Base-by-base conservation (phyloP, 1,140 invertebrate species). In the Nasonia giraulti region DNA sequence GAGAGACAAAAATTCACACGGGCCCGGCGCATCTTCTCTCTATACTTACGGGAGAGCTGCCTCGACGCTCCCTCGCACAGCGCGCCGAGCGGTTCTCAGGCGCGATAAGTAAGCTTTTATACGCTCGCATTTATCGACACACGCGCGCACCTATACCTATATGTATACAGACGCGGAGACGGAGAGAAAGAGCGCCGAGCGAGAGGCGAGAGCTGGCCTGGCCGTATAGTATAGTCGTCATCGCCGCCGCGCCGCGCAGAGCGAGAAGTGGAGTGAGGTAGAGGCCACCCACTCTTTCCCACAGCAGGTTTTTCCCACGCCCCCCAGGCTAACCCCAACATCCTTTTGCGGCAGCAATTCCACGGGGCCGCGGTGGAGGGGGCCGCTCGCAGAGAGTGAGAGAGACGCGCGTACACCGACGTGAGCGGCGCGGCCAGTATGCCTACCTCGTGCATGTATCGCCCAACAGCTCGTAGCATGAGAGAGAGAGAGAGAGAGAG, bases 301-400 rank as follows among this genome's bases (percentile, higher is more conserved):
- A 95, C 95, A 95, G 94, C 94, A 94, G 94, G 94, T 95, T 95
- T 94, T 96, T 95, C 95, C 95, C 95, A 95, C 95, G 95, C 95
- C 95, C 95, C 90, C 94, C 94, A 94, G 93, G 93, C 93, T 95
- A 96, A 95, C 95, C 95, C 95, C 94, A 94, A 95, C 95, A 95
- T 95, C 95, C 95, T 94, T 92, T 93, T 93, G 91, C 91, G 91
- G 92, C 91, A 91, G 91, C 91, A 92, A 92, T 93, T 92, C 91
- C 93, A 90, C 88, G 89, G 78, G 84, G 71, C 27, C 89, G 91
- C 27, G 23, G 83, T 23, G 77, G 73, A n/a, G 92, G 91, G 62
- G 75, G 76, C 33, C 5, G 33, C 33, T 37, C 33, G 62, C 55
- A 23, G 31, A 89, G 85, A 86, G 82, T 74, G 77, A 84, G 82